phyloP scores from a whole-genome alignment of 2,113 vertebrate genomes.

The Antennarius striatus region DNA sequence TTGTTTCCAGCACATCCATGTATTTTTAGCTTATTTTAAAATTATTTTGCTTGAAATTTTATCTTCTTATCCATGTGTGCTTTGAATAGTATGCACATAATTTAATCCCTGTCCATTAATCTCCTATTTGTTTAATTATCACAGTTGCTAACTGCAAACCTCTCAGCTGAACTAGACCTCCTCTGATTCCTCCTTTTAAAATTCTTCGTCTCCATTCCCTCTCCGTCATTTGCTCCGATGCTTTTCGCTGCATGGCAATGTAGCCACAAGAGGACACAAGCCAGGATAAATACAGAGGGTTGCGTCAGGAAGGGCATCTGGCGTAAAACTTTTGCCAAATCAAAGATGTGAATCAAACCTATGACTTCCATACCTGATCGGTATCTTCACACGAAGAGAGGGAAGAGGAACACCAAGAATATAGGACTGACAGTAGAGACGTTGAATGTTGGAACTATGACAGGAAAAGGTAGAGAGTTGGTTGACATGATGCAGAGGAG shows the following conservation, averaged over 20 bases:
- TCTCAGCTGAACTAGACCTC: constrained; percentile 47
- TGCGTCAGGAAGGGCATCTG: too few relatives aligned
- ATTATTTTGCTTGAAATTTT: constrained; percentile 41
- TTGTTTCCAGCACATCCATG: constrained; percentile 11
- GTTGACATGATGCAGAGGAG: too few relatives aligned
- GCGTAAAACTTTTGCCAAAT: too few relatives aligned
- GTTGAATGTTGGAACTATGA: too few relatives aligned
- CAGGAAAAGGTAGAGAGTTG: too few relatives aligned
- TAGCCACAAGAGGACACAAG: too few relatives aligned
- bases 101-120: constrained; percentile 65
- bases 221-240: not conserved
- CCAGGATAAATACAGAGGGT: too few relatives aligned
- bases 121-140: constrained; percentile 71
- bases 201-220: constrained; percentile 14
- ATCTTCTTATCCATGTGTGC: constrained; percentile 37
- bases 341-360: too few relatives aligned
- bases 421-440: too few relatives aligned
- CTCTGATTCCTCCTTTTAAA: constrained; percentile 32
- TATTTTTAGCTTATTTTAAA: constrained; percentile 51
- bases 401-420: too few relatives aligned
- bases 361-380: too few relatives aligned
- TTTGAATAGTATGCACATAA: constrained; percentile 56
- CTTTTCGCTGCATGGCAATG: constrained; percentile 15
- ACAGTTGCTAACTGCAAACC: constrained; percentile 66
- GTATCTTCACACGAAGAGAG: too few relatives aligned